Evolutionary conservation across 2,113 vertebrate genomes (phyloP).

Genomic region (Microcebus griseorufus): DNA sequence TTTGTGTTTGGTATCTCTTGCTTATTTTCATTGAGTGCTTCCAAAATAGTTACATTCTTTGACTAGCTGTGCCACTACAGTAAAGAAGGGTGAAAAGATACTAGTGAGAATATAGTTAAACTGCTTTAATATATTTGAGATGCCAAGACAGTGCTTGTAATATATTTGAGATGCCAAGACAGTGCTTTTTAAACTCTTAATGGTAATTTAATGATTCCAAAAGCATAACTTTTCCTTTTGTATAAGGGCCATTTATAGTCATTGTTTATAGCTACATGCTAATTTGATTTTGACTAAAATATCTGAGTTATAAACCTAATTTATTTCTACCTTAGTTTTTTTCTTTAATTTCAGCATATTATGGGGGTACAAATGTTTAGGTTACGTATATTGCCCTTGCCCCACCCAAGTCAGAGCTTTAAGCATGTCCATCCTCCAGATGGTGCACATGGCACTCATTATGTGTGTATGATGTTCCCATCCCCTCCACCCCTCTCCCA

Average conservation of each 20-base stretch:
- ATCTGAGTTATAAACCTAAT: background rate
- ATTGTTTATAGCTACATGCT: background rate
- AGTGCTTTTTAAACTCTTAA: background rate
- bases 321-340: background rate
- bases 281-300: constrained; percentile 53
- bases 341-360: too few species aligned
- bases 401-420: too few species aligned
- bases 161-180: constrained; percentile 7
- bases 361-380: too few species aligned
- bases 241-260: background rate
- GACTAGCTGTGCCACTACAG: background rate
- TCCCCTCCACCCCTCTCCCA: too few species aligned
- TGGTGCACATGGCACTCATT: too few species aligned
- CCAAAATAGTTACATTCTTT: constrained; percentile 33
- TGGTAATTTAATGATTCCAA: constrained; percentile 11
- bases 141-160: background rate
- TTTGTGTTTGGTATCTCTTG: constrained; percentile 27
- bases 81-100: constrained; percentile 6
- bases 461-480: too few species aligned
- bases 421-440: too few species aligned
- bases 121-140: constrained; percentile 22
- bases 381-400: too few species aligned
- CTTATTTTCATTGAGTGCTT: background rate
- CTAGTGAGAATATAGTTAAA: background rate
- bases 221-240: background rate